Base-by-base conservation (phyloP, 2,888 invertebrate genomes). In the Saturnia japonica region DNA sequence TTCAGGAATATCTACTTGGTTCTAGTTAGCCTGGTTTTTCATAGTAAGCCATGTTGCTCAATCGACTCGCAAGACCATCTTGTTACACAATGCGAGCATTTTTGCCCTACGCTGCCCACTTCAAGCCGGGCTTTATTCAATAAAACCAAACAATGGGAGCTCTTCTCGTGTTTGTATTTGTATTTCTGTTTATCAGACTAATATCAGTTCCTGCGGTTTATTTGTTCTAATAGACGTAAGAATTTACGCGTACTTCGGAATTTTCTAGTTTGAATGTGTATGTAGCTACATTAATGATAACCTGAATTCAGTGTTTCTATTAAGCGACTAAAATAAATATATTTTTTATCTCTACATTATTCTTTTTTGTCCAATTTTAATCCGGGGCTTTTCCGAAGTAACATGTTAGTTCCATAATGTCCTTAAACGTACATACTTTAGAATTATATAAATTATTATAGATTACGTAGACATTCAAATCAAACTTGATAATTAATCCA, bases 81-180 rank as follows among this genome's bases (percentile, higher is more conserved):
- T 67, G 79, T 88, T 89, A 83, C 88, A 84, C 85, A 87, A 90
- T 82, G 77, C 79, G 80, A 81, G 82, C 78, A 87, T 86, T 90
- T 90, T 88, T 87, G 88, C 88, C 79, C 82, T 84, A 85, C 82
- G 81, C 85, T 83, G 80, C 68, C 70, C 68, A 64, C 72, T 70
- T 64, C 62, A 70, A 62, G 68, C 77, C 77, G 76, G 34, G 70
- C 69, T 69, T 72, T 69, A 69, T 82, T 80, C 76, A 70, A 71
- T 72, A 74, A 73, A 76, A 77, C 75, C 79, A 85, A 88, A 90
- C 90, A 90, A 90, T 89, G 86, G 85, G 77, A 75, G 78, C 78
- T 79, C 80, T 84, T 84, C 77, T 73, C 74, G 71, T 69, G 70
- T 78, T 79, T 75, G 78, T 88, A 85, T 90, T 89, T 89, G 87